Base-by-base conservation (phyloP, 2,113 vertebrate species). In the Nannobrachium achirus region DNA sequence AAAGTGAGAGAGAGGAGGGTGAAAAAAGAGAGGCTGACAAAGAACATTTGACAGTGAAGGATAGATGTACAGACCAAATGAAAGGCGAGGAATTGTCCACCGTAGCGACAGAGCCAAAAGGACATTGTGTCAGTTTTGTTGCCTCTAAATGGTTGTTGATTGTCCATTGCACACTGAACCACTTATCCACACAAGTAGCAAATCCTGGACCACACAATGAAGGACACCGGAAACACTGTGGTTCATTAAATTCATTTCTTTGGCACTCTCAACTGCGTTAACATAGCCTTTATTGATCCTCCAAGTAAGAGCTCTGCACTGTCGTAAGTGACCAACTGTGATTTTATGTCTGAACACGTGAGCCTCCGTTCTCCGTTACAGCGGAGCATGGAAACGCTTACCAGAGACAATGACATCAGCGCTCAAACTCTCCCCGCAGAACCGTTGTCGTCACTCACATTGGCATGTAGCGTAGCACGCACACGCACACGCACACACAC, bases 381-480 rank as follows among this genome's bases (percentile, higher is more conserved):
- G 62, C 67, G 8, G 19, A 82, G 78, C 70, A 61, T 63, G 74
- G 75, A 66, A 60, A 63, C 75, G 77, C 76, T 68, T 66, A 73
- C 76, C 10, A 63, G 69, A 61, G 53, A 84, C 69, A 73, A 75
- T 89, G 86, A 91, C 86, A 89, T 89, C 89, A 89, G 68, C 59
- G 71, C 78, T 83, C 67, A 75, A 80, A 80, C 73, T 61, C 78
- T 68, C 82, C 82, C 78, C 45, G 75, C 79, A 71, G 78, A 85
- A 83, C 85, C 79, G 73, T 84, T 81, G 74, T 81, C 79, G 70
- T 89, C 85, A 76, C 70, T 85, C 77, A 69, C 75, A 46, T 72
- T 11, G 14, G 60, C 61, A 39, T 4, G 25, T 33, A 33, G 25
- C 25, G 25, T 3, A 33, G 25, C 25, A 33, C 6, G 25, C 25